Evolutionary conservation across 2,888 invertebrate species (phyloP).

Genomic region (Crioceris asparagi): DNA sequence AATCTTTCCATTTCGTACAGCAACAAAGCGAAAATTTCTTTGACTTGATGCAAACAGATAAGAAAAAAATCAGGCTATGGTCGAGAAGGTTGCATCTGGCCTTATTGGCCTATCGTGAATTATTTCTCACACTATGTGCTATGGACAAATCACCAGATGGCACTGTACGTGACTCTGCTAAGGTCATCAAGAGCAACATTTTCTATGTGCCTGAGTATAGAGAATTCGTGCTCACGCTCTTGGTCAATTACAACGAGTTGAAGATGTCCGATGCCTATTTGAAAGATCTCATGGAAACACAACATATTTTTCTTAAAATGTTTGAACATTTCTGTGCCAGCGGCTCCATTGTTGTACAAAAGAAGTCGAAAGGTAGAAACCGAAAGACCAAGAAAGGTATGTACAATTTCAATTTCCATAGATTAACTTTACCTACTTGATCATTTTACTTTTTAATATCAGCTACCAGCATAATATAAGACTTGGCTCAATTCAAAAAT

Average conservation of each 20-base stretch:
- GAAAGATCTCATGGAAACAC: constrained; percentile 79
- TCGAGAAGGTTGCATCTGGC: constrained; percentile 77
- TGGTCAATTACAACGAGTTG: constrained; percentile 72
- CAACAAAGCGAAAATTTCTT: constrained; percentile 78
- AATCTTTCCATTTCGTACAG: constrained; percentile 90
- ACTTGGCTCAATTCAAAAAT: no score
- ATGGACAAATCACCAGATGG: constrained; percentile 70
- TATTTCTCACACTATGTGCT: constrained; percentile 67
- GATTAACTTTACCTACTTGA: no score
- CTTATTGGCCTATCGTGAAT: constrained; percentile 68
- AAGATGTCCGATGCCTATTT: constrained; percentile 79
- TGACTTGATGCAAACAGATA: constrained; percentile 77
- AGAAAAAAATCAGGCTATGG: constrained; percentile 80
- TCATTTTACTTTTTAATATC: no score
- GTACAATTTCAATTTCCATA: no score
- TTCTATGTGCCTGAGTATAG: constrained; percentile 91
- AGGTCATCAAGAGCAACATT: constrained; percentile 80
- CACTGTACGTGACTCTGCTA: constrained; percentile 65
- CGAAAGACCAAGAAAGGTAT: constrained; percentile 39
- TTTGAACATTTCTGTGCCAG: constrained; percentile 62
- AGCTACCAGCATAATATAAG: no score
- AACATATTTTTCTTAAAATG: constrained; percentile 85
- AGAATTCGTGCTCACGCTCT: constrained; percentile 71
- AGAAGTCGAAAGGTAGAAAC: constrained; percentile 41
- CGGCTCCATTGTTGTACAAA: constrained; percentile 59